phyloP scores from a whole-genome alignment of 2,888 invertebrate genomes.

The Disparrhopalites patrizii region DNA sequence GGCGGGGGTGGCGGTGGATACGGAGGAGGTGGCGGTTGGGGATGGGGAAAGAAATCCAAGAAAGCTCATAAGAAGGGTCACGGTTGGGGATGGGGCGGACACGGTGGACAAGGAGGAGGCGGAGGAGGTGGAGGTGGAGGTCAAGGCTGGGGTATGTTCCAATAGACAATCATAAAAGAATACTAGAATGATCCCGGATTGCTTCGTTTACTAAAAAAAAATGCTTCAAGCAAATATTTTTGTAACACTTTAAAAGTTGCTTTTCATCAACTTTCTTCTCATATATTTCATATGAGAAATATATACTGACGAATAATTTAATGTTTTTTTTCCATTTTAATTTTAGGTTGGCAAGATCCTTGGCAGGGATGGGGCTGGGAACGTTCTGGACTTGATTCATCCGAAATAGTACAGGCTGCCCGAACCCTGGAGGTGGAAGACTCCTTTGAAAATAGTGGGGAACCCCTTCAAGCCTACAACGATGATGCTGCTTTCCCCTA shows the following conservation, averaged over 20 bases:
- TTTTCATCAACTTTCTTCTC: too few species aligned
- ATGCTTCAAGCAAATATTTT: not conserved
- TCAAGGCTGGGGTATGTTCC: too few species aligned
- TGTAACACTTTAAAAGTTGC: too few species aligned
- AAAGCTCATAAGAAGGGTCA: constrained; percentile 14
- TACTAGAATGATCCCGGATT: not conserved
- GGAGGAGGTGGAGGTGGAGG: not conserved
- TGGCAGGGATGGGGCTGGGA: constrained; percentile 26
- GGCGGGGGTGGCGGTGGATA: constrained; percentile 10
- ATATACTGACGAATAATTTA: too few species aligned
- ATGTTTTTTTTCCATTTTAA: too few species aligned
- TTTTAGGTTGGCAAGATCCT: constrained; percentile 29
- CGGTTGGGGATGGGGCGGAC: constrained; percentile 19
- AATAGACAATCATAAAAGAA: too few species aligned
- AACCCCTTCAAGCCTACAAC: constrained; percentile 9
- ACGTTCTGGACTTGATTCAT: constrained; percentile 8
- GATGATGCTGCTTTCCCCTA: constrained; percentile 18
- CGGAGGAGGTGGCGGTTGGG: constrained; percentile 11
- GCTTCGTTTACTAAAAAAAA: not conserved
- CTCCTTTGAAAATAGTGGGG: constrained; percentile 1
- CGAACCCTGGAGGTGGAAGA: constrained; percentile 3
- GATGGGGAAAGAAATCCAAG: constrained; percentile 8
- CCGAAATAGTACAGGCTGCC: constrained; percentile 12
- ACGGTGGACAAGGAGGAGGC: constrained; percentile 15
- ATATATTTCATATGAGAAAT: too few species aligned